A percentile compares a stretch with the other conserved stretches of the same genome.
Conservation (phyloP, 2,797 vertebrate species). For the Phoebastria nigripes region DNA sequence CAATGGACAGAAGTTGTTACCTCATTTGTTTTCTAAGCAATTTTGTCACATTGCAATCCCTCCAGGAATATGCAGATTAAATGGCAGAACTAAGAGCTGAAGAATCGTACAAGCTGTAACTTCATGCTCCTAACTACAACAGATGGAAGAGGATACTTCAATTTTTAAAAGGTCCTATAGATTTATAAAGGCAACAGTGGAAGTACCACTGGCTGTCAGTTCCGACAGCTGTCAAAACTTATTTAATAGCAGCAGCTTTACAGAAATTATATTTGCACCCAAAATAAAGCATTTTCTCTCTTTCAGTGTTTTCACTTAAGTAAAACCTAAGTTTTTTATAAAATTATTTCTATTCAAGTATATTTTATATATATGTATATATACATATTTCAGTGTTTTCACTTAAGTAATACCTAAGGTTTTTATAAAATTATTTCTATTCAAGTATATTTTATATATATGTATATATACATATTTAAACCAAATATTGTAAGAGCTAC, state of each 20-base stretch:
- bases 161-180: background rate
- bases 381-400: background rate
- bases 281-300: background rate
- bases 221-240: background rate
- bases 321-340: background rate
- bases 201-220: background rate
- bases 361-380: background rate
- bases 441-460: background rate
- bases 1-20: background rate
- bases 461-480: background rate
- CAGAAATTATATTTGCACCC: background rate
- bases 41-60: background rate
- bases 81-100: background rate
- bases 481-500: background rate
- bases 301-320: background rate
- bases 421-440: background rate
- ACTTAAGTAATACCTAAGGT: background rate
- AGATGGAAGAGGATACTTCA: background rate
- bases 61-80: background rate
- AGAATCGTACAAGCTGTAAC: background rate
- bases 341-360: background rate
- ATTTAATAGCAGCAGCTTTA: background rate
- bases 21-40: background rate
- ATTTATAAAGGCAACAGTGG: background rate
- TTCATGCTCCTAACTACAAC: background rate